Evolutionary conservation across 2,888 invertebrate species (phyloP).

Genomic region (Bombylius major): DNA sequence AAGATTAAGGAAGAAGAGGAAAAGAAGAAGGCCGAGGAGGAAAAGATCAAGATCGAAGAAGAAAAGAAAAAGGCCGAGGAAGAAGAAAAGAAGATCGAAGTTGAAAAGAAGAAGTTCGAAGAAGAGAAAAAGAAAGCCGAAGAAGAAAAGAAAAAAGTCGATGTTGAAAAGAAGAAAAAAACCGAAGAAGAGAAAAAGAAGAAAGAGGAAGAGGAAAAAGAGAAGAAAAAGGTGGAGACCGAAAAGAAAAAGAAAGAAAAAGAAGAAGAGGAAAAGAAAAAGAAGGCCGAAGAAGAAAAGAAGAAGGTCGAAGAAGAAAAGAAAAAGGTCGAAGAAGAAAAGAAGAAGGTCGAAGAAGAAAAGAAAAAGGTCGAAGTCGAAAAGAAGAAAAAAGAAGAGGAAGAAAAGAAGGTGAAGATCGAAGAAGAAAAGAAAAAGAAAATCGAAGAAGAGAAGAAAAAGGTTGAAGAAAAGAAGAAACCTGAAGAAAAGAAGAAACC

Average conservation of each 20-base stretch:
- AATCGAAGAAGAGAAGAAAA: conserved; percentile 9
- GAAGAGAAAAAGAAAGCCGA: conserved; percentile 18
- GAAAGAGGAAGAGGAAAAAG: conserved; percentile 36
- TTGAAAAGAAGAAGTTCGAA: conserved; percentile 12
- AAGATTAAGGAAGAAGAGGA: conserved; percentile 24
- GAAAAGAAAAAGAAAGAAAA: conserved; percentile 25
- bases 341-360: conserved; percentile 23
- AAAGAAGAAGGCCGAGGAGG: conserved; percentile 38
- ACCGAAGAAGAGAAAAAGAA: conserved; percentile 28
- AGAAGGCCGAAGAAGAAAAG: conserved; percentile 25
- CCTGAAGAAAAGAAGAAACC: conserved; percentile 36
- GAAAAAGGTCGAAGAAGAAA: conserved; percentile 31
- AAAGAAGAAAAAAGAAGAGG: conserved; percentile 11
- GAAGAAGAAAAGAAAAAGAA: conserved; percentile 10
- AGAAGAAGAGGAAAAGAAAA: conserved; percentile 27
- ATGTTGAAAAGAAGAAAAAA: conserved; percentile 27
- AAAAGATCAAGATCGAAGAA: conserved; percentile 30
- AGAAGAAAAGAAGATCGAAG: conserved; percentile 19
- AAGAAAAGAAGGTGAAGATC: conserved; percentile 10
- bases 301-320: conserved; percentile 32
- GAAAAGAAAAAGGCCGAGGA: conserved; percentile 41
- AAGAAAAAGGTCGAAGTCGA: conserved; percentile 28
- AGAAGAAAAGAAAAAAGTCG: conserved; percentile 17
- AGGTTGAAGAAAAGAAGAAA: conserved; percentile 13
- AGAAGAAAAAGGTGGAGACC: conserved; percentile 40